phyloP scores from a whole-genome alignment of 2,797 vertebrate species.

The Ceyx erithaca region DNA sequence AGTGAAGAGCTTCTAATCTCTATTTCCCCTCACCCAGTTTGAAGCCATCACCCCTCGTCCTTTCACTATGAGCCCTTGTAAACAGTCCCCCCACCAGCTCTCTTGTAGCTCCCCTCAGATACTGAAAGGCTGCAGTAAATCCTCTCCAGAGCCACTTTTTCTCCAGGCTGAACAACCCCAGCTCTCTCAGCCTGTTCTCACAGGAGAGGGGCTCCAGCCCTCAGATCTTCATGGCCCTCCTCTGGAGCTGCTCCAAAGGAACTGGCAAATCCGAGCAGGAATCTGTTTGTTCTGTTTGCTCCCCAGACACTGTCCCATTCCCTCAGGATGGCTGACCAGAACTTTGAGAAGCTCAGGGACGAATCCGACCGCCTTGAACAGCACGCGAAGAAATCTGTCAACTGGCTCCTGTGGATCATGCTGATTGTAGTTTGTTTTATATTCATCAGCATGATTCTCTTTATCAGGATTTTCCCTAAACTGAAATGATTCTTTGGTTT shows the following conservation, averaged over 20 bases:
- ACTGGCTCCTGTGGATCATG: slow-evolving; percentile 98
- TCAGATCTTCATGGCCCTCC: not conserved
- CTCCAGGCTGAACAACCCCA: not conserved
- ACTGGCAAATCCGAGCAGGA: not conserved
- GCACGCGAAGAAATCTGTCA: slow-evolving; percentile 95
- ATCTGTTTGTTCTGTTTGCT: not conserved
- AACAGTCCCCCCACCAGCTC: not conserved
- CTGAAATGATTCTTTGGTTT: slow-evolving; percentile 82
- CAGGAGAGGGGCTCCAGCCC: not conserved
- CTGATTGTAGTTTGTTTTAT: slow-evolving; percentile 93
- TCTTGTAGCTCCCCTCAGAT: not conserved
- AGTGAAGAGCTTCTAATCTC: not conserved
- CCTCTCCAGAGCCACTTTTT: not conserved
- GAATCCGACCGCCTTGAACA: slow-evolving; percentile 96
- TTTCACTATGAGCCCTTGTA: not conserved
- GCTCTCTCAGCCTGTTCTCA: not conserved
- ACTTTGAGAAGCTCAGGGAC: slow-evolving; percentile 95
- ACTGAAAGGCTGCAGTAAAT: not conserved
- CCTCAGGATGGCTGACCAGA: slow-evolving; percentile 92
- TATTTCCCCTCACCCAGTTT: not conserved
- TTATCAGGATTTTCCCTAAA: slow-evolving; percentile 93
- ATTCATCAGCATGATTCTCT: slow-evolving; percentile 98
- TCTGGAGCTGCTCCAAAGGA: not conserved
- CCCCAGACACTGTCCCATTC: slow-evolving; percentile 91
- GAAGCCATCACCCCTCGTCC: not conserved